phyloP scores from a whole-genome alignment of 2,113 vertebrate genomes.

The Porphyrio hochstetteri region DNA sequence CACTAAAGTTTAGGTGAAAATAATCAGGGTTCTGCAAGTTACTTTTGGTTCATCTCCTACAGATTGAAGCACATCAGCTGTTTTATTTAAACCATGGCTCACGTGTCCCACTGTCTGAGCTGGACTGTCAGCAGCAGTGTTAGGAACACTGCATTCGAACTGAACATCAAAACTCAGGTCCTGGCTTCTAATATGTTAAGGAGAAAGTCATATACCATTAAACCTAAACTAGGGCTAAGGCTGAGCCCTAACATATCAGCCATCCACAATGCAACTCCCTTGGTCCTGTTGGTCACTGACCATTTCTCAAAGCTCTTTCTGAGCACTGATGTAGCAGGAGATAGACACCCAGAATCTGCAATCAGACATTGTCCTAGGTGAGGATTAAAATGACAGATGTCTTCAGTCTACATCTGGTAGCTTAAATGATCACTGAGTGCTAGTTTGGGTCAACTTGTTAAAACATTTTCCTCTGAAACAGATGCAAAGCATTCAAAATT shows the following conservation, averaged over 20 bases:
- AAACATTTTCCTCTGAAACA: neutral
- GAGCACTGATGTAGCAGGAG: neutral
- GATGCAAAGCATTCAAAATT: neutral
- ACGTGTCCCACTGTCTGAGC: neutral
- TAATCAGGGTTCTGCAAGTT: neutral
- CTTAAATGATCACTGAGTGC: neutral
- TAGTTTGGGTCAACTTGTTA: neutral
- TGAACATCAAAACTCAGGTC: neutral
- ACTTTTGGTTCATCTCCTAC: neutral
- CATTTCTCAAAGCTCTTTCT: neutral
- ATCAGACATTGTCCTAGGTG: neutral
- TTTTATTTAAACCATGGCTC: neutral
- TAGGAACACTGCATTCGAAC: neutral
- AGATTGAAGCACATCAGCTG: neutral
- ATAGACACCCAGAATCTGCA: neutral
- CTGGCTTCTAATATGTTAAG: neutral
- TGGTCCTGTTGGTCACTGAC: neutral
- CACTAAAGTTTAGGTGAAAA: neutral
- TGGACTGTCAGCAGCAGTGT: neutral
- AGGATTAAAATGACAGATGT: neutral
- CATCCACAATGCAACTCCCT: neutral
- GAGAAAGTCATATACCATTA: neutral
- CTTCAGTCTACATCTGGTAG: neutral
- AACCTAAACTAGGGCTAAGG: neutral
- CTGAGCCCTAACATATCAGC: neutral